Base-by-base conservation (phyloP, 2,797 vertebrate genomes). In the Atherinosoma microstoma region DNA sequence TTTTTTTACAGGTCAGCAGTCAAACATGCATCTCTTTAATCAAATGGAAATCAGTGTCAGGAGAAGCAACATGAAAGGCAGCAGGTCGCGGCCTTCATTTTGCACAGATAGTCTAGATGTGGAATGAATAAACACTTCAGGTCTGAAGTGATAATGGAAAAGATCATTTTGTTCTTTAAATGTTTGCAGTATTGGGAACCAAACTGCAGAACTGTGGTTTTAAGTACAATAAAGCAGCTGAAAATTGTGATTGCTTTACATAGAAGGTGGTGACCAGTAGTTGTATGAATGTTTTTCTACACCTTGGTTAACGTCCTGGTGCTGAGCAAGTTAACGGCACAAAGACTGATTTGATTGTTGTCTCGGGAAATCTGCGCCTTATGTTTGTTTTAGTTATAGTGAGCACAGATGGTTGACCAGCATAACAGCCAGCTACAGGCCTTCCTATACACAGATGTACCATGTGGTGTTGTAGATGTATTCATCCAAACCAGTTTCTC, bases 391-490 rank as follows among this genome's bases (percentile, higher is more conserved):
- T 75, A 57, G 67, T 66, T 73, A 77, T 67, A 58, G 64, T 34
- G 47, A n/a, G 67, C 63, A 65, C 85, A 87, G 76, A 81, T 68
- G 51, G 60, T 70, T 54, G 13, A 79, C 36, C 82, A 81, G 82
- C 76, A 82, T 82, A 75, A 57, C 64, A 75, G 57, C 58, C 22
- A 9, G 70, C 76, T 61, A 35, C 70, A 58, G 54, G 45, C 51
- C 63, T 69, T 64, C 59, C 67, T 59, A 89, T 88, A 86, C 73
- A 79, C 82, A 86, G 79, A 84, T 32, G 64, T 74, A 73, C 79
- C 80, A 68, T 64, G 67, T 56, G 53, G 29, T 16, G 24, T 58
- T 61, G 72, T 67, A 15, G 70, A 83, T 62, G 54, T 24, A 20
- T 79, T 68, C 5, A 18, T 18, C 16, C 2, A 1, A 30, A 30